These are phyloP conservation scores for Araneus ventricosus DNA, from an alignment of 1,140 invertebrate species.

Conservation along the genomic window DNA sequence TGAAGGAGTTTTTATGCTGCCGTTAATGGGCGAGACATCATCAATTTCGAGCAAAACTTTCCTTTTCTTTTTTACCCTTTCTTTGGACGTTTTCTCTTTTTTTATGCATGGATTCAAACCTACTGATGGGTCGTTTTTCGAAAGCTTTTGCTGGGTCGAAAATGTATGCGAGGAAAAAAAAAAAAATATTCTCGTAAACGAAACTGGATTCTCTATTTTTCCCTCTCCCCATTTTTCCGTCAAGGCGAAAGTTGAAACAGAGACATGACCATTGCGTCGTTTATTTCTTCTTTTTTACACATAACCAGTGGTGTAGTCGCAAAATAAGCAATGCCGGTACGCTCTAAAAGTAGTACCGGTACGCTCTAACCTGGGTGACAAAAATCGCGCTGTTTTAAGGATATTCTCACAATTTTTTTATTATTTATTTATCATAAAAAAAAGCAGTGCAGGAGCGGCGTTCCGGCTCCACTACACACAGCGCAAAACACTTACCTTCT, in stretches of 20 bases:
- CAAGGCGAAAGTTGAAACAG: background rate
- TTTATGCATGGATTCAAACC: background rate
- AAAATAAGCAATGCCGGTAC: too few species aligned
- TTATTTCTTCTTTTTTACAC: background rate
- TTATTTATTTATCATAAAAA: too few species aligned
- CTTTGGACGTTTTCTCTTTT: background rate
- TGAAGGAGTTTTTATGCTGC: constrained; percentile 27
- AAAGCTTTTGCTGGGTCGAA: background rate
- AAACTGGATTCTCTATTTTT: background rate
- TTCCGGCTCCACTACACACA: too few species aligned
- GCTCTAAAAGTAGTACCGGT: too few species aligned
- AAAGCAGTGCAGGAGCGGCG: too few species aligned
- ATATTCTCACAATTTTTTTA: too few species aligned
- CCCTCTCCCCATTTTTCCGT: background rate
- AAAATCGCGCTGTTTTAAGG: too few species aligned
- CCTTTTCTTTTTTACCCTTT: background rate
- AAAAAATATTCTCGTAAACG: background rate
- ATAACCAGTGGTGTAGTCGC: too few species aligned
- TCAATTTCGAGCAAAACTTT: constrained; percentile 17
- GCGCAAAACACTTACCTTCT: too few species aligned
- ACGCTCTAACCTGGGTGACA: too few species aligned
- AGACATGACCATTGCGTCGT: background rate
- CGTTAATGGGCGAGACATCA: constrained; percentile 38
- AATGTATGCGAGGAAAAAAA: background rate
- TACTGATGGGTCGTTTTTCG: background rate